Evolutionary conservation across 2,113 vertebrate species (phyloP).

Genomic region (Pan paniscus): DNA sequence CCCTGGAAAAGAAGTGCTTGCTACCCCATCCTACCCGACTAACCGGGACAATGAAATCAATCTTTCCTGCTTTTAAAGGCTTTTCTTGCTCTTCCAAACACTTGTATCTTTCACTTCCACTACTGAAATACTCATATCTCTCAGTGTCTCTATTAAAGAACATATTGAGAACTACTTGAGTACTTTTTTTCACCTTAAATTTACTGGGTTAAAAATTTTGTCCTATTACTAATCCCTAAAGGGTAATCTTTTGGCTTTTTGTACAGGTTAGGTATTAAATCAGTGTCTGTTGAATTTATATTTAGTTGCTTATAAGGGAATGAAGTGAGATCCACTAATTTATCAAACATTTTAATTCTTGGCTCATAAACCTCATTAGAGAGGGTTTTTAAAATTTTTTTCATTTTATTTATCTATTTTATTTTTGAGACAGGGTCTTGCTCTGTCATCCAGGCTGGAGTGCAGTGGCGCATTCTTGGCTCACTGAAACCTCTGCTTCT

Average conservation of each 20-base stretch:
- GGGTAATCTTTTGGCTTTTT: not conserved
- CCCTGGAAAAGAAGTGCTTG: not conserved
- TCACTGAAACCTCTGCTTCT: no score
- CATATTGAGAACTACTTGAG: not conserved
- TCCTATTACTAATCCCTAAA: not conserved
- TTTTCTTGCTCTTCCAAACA: not conserved
- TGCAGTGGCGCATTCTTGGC: no score
- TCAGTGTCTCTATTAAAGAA: not conserved
- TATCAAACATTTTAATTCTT: not conserved
- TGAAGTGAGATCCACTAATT: not conserved
- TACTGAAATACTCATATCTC: not conserved
- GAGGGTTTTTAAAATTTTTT: not conserved
- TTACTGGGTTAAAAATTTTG: not conserved
- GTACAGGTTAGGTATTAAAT: not conserved
- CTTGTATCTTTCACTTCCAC: not conserved
- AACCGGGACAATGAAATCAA: not conserved
- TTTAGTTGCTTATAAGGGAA: not conserved
- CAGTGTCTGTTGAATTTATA: not conserved
- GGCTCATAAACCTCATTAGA: not conserved
- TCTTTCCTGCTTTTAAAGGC: rapidly evolving
- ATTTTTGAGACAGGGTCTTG: no score
- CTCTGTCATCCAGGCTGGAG: no score
- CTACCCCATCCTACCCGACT: not conserved
- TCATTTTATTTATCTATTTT: no score
- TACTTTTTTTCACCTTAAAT: not conserved